Evolutionary conservation across 2,113 vertebrate species (phyloP).

Genomic region (Mirounga angustirostris): DNA sequence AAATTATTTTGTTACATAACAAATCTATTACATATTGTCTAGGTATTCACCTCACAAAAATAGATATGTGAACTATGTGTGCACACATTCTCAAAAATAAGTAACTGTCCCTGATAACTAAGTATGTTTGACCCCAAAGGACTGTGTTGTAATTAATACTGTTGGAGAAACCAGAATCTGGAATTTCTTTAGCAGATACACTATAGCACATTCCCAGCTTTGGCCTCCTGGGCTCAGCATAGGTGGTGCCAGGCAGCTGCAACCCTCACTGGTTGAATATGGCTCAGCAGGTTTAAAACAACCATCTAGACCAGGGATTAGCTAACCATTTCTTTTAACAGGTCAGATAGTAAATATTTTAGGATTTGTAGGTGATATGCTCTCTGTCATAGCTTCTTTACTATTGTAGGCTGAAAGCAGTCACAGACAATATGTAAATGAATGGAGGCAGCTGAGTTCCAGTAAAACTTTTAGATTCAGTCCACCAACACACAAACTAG

Average conservation of each 20-base stretch:
- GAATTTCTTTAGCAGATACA: constrained; percentile 11
- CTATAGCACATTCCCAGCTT: not conserved
- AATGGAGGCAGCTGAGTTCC: not conserved
- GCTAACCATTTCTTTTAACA: not conserved
- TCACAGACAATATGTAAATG: not conserved
- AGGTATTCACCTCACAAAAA: not conserved
- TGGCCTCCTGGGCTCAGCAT: not conserved
- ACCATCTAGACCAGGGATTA: not conserved
- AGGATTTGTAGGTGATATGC: not conserved
- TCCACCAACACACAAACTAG: not conserved
- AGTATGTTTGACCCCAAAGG: not conserved
- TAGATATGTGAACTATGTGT: not conserved
- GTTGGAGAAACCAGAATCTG: not conserved
- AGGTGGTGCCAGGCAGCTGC: not conserved
- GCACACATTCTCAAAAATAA: constrained; percentile 4
- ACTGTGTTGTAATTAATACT: not conserved
- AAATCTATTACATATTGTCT: not conserved
- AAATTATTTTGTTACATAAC: not conserved
- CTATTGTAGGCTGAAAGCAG: not conserved
- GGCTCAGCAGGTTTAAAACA: not conserved
- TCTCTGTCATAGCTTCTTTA: not conserved
- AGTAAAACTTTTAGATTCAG: constrained; percentile 32
- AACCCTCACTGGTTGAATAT: not conserved
- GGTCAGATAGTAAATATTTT: not conserved
- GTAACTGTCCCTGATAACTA: not conserved